A percentile compares a stretch with the other conserved stretches of the same genome.
Evolutionary conservation across 2,797 vertebrate species (phyloP).

Genomic region (Bovichtus variegatus): DNA sequence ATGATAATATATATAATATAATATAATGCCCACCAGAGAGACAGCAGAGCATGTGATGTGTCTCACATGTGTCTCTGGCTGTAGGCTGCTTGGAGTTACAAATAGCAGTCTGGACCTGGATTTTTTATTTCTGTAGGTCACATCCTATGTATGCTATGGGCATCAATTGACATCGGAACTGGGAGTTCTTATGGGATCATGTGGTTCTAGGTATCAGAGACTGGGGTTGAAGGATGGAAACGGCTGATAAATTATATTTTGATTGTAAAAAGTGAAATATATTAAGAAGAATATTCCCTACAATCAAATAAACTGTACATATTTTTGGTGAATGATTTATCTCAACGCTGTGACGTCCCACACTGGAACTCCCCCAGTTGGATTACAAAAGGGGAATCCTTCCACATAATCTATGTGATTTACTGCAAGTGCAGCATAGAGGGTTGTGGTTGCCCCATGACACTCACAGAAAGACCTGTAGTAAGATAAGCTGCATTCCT

Average conservation of each 20-base stretch:
- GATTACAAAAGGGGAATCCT: conserved; percentile 48
- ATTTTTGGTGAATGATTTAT: neutral
- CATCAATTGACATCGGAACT: too few relatives aligned
- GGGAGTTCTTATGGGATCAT: too few relatives aligned
- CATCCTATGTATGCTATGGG: too few relatives aligned
- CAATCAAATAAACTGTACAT: neutral
- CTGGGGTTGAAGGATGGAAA: neutral
- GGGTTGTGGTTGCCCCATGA: conserved; percentile 42
- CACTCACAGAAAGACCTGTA: conserved; percentile 37
- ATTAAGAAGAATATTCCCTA: neutral
- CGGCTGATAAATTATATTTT: neutral
- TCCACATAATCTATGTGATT: conserved; percentile 20
- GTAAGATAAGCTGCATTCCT: conserved; percentile 56
- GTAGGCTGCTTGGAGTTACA: too few relatives aligned
- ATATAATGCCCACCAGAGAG: too few relatives aligned
- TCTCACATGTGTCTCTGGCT: too few relatives aligned
- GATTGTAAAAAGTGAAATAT: neutral
- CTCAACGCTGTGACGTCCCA: neutral
- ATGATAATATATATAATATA: too few relatives aligned
- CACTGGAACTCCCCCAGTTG: conserved; percentile 54
- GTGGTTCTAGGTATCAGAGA: neutral
- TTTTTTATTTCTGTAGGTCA: too few relatives aligned
- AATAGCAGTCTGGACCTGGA: too few relatives aligned
- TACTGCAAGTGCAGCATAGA: conserved; percentile 34
- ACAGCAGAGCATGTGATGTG: too few relatives aligned